phyloP scores from a whole-genome alignment of 23 tunicate genomes.

The Aplidium turbinatum region DNA sequence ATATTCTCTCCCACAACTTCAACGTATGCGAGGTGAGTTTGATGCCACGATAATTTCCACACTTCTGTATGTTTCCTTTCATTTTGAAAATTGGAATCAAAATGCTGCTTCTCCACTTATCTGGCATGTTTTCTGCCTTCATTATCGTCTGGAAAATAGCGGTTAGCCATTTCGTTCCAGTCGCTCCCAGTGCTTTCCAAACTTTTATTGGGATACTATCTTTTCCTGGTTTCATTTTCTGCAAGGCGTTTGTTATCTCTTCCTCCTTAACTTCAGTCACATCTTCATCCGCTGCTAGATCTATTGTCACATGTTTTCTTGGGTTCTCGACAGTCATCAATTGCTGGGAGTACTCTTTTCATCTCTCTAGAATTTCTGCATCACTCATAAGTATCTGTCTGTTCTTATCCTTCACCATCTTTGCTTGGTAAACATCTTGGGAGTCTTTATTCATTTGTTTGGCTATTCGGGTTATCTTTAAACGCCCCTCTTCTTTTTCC shows the following conservation, averaged over 20 bases:
- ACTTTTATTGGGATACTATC: constrained; percentile 15
- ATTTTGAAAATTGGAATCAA: not conserved
- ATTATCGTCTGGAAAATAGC: constrained; percentile 2
- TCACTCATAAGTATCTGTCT: not conserved
- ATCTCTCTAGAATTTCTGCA: constrained; percentile 5
- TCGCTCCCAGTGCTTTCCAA: not conserved
- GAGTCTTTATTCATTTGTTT: not conserved
- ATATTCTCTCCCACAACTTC: constrained; percentile 11
- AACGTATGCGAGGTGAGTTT: not conserved
- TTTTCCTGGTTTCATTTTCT: constrained; percentile 5
- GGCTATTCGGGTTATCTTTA: not conserved
- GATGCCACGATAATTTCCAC: constrained; percentile 24
- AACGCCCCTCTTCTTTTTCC: not conserved
- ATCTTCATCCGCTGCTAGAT: not conserved
- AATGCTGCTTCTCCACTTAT: constrained; percentile 16
- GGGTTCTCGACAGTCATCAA: not conserved
- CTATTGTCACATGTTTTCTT: not conserved
- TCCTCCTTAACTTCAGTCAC: not conserved
- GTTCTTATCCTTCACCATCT: not conserved
- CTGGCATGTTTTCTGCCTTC: constrained; percentile 16
- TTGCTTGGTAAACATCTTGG: not conserved
- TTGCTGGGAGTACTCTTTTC: constrained; percentile 11
- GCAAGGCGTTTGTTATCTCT: constrained; percentile 4
- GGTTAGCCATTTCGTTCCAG: not conserved
- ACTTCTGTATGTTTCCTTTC: constrained; percentile 14